Evolutionary conservation across 2,797 vertebrate genomes (phyloP).

Genomic region (Lateolabrax maculatus): DNA sequence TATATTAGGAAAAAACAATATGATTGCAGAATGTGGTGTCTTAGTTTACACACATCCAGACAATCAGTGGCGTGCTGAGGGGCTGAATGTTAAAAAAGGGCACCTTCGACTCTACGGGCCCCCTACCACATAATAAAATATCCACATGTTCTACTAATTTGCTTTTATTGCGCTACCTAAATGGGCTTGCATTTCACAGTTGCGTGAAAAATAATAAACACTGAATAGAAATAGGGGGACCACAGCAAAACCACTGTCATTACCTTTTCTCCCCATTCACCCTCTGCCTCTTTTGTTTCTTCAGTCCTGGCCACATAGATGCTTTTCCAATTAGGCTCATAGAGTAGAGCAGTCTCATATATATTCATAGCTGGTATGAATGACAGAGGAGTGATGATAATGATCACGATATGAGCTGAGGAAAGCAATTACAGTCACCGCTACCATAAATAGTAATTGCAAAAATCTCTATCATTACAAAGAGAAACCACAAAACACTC

Average conservation of each 20-base stretch:
- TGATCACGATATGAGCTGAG: slow-evolving; percentile 79
- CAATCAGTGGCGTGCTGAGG: slow-evolving; percentile 32
- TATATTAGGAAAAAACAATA: slow-evolving; percentile 1
- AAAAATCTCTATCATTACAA: slow-evolving; percentile 73
- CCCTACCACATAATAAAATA: slow-evolving; percentile 71
- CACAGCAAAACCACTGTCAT: slow-evolving; percentile 52
- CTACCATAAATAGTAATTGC: slow-evolving; percentile 77
- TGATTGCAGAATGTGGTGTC: neutral
- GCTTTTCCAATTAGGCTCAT: slow-evolving; percentile 74
- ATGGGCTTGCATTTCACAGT: slow-evolving; percentile 70
- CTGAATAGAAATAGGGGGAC: slow-evolving; percentile 73
- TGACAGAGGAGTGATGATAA: slow-evolving; percentile 77
- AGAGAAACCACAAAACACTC: slow-evolving; percentile 65
- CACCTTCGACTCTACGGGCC: slow-evolving; percentile 59
- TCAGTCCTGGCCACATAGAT: slow-evolving; percentile 61
- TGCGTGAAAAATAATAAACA: slow-evolving; percentile 71
- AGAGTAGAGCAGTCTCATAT: slow-evolving; percentile 71
- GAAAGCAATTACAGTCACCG: slow-evolving; percentile 75
- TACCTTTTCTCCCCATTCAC: slow-evolving; percentile 49
- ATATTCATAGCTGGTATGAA: slow-evolving; percentile 79
- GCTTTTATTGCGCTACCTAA: slow-evolving; percentile 70
- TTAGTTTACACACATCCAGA: slow-evolving; percentile 22
- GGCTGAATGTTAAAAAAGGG: slow-evolving; percentile 49
- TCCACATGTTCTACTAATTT: slow-evolving; percentile 73
- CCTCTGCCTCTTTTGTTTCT: slow-evolving; percentile 58